These are phyloP conservation scores for Dipodomys ordii DNA, from an alignment of 2,113 vertebrate species.

Conservation along the genomic window DNA sequence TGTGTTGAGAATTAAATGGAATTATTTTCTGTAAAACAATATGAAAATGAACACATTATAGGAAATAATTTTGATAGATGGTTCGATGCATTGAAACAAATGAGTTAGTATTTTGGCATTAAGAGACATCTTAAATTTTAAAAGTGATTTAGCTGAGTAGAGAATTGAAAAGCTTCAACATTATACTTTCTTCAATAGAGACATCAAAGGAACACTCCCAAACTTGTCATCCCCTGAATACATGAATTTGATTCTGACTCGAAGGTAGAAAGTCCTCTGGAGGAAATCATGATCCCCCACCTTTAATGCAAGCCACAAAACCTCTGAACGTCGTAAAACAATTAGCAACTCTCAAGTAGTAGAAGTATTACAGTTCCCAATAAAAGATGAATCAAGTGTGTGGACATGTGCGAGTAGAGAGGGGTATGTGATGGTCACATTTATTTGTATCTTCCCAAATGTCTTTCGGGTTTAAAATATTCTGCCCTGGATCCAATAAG, in stretches of 20 bases:
- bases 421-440: neutral
- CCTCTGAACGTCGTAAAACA: neutral
- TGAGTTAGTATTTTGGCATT: neutral
- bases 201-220: neutral
- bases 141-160: neutral
- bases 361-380: neutral
- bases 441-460: neutral
- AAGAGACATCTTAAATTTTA: neutral
- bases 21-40: neutral
- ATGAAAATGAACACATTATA: neutral
- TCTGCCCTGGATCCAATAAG: neutral
- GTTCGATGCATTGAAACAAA: neutral
- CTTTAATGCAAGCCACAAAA: neutral
- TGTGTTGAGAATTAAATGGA: neutral
- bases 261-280: neutral
- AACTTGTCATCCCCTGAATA: no score
- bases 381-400: neutral
- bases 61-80: neutral
- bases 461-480: neutral
- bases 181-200: neutral
- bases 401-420: no score
- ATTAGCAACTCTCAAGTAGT: neutral
- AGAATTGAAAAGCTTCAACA: neutral
- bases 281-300: neutral
- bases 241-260: neutral